Percentiles rank a stretch among this genome's conserved stretches.
phyloP scores from a whole-genome alignment of 2,888 invertebrate genomes.

The Drosophila austrosaltans region DNA sequence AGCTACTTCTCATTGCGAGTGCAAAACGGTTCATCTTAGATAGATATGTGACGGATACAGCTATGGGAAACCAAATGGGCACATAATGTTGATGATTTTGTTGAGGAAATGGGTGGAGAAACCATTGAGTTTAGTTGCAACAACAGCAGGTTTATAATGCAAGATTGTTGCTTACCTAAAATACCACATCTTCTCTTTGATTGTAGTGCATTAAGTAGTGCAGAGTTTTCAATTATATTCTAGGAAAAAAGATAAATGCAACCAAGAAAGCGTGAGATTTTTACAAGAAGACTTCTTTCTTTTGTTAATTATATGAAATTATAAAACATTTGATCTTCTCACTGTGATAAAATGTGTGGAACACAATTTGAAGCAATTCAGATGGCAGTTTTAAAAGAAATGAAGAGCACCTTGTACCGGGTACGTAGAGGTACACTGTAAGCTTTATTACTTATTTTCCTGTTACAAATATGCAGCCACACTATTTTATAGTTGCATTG shows the following conservation, averaged over 20 bases:
- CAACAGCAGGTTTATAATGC: neutral
- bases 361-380: neutral
- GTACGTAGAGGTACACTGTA: too few relatives aligned
- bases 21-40: conserved; percentile 50
- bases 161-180: conserved; percentile 19
- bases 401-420: too few relatives aligned
- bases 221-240: conserved; percentile 46
- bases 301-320: conserved; percentile 10
- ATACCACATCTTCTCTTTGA: conserved; percentile 26
- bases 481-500: too few relatives aligned
- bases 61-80: conserved; percentile 29
- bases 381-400: neutral
- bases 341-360: conserved; percentile 5
- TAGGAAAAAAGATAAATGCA: conserved; percentile 32
- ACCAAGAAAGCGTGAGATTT: conserved; percentile 13
- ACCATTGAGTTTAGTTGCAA: conserved; percentile 7
- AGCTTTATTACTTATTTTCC: too few relatives aligned
- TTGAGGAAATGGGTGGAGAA: conserved; percentile 55
- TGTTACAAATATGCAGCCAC: too few relatives aligned
- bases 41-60: conserved; percentile 49
- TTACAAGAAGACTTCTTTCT: neutral
- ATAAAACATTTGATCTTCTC: conserved; percentile 14
- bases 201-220: conserved; percentile 49
- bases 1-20: conserved; percentile 52
- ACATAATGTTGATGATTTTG: conserved; percentile 15